phyloP scores from a whole-genome alignment of 2,113 vertebrate species.

The Hemicordylus capensis region DNA sequence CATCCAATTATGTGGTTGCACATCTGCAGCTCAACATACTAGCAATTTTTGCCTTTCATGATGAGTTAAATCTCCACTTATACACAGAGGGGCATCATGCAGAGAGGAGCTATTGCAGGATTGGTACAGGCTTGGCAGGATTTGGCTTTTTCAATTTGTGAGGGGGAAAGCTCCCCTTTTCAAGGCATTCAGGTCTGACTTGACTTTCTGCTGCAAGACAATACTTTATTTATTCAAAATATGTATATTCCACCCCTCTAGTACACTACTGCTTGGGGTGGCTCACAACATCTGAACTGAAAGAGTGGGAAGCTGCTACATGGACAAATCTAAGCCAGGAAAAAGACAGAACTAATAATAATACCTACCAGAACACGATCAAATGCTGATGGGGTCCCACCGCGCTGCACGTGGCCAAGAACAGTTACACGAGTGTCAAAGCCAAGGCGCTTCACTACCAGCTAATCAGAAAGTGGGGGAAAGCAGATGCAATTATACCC shows the following conservation, averaged over 20 bases:
- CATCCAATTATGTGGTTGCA: too few relatives aligned
- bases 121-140: neutral
- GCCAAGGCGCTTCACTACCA: conserved; percentile 86
- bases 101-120: neutral
- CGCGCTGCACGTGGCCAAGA: conserved; percentile 93
- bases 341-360: too few relatives aligned
- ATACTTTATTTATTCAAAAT: too few relatives aligned
- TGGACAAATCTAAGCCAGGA: neutral
- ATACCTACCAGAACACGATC: conserved; percentile 90
- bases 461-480: conserved; percentile 64
- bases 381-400: conserved; percentile 92
- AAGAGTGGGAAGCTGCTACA: too few relatives aligned
- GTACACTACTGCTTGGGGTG: too few relatives aligned
- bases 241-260: too few relatives aligned
- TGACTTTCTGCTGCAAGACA: neutral
- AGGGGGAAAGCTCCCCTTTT: too few relatives aligned
- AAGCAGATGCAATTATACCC: accelerated
- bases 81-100: neutral
- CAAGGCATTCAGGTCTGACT: neutral
- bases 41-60: neutral
- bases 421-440: conserved; percentile 93
- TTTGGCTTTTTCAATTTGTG: neutral
- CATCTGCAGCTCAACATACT: neutral
- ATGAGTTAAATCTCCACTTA: neutral
- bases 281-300: neutral